These are phyloP conservation scores for Anabas testudineus DNA, from an alignment of 2,797 vertebrate genomes.

Conservation along the genomic window DNA sequence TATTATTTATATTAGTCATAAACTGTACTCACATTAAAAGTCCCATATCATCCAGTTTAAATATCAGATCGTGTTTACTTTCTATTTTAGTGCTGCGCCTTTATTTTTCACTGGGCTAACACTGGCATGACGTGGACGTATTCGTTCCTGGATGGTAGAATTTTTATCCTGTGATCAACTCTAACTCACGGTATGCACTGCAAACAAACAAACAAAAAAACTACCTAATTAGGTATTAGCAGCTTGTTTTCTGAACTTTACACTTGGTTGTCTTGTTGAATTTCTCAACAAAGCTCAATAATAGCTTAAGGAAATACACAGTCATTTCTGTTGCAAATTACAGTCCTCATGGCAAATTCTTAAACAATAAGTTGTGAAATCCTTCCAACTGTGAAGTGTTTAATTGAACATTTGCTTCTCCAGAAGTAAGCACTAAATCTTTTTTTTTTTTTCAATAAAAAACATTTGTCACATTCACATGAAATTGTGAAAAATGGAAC, in stretches of 20 bases:
- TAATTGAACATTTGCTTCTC: conserved; percentile 63
- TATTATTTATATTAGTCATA: conserved; percentile 45
- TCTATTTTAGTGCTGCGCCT: conserved; percentile 14
- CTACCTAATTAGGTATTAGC: background rate
- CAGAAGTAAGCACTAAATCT: conserved; percentile 41
- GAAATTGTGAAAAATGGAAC: conserved; percentile 20
- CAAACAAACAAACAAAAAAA: background rate
- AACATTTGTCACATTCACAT: conserved; percentile 31
- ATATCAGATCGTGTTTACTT: conserved; percentile 44
- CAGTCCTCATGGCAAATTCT: conserved; percentile 39
- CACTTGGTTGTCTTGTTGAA: conserved; percentile 1
- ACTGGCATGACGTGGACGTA: conserved; percentile 5
- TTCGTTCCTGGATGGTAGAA: background rate
- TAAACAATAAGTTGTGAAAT: conserved; percentile 50
- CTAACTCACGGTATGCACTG: background rate
- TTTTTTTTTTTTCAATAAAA: conserved; percentile 8
- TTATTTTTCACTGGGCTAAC: conserved; percentile 30
- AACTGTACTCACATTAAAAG: conserved; percentile 42
- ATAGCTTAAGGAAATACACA: conserved; percentile 40
- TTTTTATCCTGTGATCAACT: conserved; percentile 10
- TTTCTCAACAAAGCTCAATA: conserved; percentile 19
- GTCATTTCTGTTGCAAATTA: conserved; percentile 42
- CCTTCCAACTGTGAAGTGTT: conserved; percentile 63
- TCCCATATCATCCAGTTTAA: conserved; percentile 26
- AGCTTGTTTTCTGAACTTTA: background rate